These are phyloP conservation scores for Ectemnius continuus DNA, from an alignment of 2,888 invertebrate genomes.

Conservation along the genomic window DNA sequence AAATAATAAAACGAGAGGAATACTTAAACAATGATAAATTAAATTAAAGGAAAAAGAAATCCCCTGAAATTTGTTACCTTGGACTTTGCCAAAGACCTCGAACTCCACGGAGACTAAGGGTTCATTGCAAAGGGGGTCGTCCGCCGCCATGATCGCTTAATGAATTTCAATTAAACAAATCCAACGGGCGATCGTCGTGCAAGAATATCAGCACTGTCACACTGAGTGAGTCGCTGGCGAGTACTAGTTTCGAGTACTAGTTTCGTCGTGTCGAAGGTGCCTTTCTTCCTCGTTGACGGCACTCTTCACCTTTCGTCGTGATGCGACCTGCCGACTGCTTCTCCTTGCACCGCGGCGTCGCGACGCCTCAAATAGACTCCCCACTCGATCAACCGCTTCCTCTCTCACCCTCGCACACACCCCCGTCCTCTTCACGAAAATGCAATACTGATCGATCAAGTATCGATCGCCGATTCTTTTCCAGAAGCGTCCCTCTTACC, in stretches of 20 bases:
- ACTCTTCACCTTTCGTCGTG: slow-evolving; percentile 65
- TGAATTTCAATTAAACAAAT: neutral
- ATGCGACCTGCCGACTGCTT: slow-evolving; percentile 71
- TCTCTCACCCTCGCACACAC: too few relatives aligned
- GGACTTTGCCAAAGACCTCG: slow-evolving; percentile 93
- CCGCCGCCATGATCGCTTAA: slow-evolving; percentile 60
- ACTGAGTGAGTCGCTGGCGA: neutral
- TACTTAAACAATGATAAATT: too few relatives aligned
- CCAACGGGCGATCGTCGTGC: neutral
- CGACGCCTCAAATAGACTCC: slow-evolving; percentile 76
- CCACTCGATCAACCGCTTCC: slow-evolving; percentile 60
- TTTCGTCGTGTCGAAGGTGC: slow-evolving; percentile 4
- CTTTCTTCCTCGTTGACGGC: slow-evolving; percentile 41
- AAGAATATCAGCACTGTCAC: neutral
- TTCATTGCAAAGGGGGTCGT: slow-evolving; percentile 75
- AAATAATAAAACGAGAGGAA: too few relatives aligned
- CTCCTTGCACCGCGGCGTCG: slow-evolving; percentile 66
- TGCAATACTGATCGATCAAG: slow-evolving; percentile 71
- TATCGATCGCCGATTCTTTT: slow-evolving; percentile 54
- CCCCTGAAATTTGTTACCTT: slow-evolving; percentile 82
- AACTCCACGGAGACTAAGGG: slow-evolving; percentile 90
- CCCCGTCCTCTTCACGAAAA: slow-evolving; percentile 16
- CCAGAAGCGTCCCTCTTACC: too few relatives aligned
- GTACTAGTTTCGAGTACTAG: neutral
- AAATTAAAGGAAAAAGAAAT: too few relatives aligned